phyloP scores from a whole-genome alignment of 2,888 invertebrate species.

The Drosophila mimica region DNA sequence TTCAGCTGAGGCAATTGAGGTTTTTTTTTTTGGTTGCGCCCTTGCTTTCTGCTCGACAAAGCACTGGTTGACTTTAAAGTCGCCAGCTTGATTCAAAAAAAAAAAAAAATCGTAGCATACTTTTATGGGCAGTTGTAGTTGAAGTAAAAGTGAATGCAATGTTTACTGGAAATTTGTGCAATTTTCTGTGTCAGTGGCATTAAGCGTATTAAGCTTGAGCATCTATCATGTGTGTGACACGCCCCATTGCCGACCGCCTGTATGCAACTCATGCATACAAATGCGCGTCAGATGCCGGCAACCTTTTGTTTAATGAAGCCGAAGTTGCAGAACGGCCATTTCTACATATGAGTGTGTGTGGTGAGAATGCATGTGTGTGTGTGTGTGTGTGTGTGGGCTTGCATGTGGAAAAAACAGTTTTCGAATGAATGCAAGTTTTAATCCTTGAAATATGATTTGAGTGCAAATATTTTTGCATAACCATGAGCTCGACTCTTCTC shows the following conservation, averaged over 20 bases:
- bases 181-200: slow-evolving; percentile 38
- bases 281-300: slow-evolving; percentile 57
- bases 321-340: slow-evolving; percentile 59
- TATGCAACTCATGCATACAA: slow-evolving; percentile 49
- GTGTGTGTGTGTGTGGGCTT: slow-evolving; percentile 40
- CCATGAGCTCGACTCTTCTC: slow-evolving; percentile 69
- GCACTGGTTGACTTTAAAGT: slow-evolving; percentile 31
- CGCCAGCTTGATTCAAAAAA: slow-evolving; percentile 1
- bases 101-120: slow-evolving; percentile 30
- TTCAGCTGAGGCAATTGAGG: slow-evolving; percentile 63
- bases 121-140: slow-evolving; percentile 39
- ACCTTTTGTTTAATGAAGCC: slow-evolving; percentile 78
- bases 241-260: neutral
- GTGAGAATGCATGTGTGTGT: slow-evolving; percentile 4
- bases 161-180: slow-evolving; percentile 43
- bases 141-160: slow-evolving; percentile 36
- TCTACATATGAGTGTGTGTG: slow-evolving; percentile 7
- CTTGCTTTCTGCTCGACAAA: slow-evolving; percentile 24
- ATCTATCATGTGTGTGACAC: slow-evolving; percentile 41
- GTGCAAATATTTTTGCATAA: slow-evolving; percentile 81
- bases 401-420: slow-evolving; percentile 78
- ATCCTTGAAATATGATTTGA: slow-evolving; percentile 81
- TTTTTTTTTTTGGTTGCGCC: slow-evolving; percentile 25
- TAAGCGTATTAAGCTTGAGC: slow-evolving; percentile 67
- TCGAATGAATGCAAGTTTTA: slow-evolving; percentile 79